phyloP scores from a whole-genome alignment of 2,113 vertebrate species.

The Mormyrus lacerda region DNA sequence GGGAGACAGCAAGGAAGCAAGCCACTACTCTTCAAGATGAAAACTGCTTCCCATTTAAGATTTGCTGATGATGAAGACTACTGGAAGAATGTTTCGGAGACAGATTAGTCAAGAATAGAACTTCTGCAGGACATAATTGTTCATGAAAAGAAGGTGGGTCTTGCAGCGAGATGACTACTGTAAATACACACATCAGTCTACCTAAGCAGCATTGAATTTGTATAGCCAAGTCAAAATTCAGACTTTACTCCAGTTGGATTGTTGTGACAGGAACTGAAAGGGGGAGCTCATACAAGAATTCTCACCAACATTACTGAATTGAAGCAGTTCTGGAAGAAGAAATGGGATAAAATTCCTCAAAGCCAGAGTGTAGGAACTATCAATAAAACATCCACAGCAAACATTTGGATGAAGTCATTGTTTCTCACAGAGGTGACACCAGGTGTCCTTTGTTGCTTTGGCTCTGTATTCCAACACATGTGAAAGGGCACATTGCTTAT shows the following conservation, averaged over 20 bases:
- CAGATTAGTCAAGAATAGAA: neutral
- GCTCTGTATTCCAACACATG: neutral
- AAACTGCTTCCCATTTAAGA: neutral
- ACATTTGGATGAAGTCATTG: neutral
- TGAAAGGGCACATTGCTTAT: neutral
- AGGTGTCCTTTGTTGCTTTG: neutral
- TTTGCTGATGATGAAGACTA: neutral
- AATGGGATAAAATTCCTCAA: neutral
- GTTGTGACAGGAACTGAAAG: neutral
- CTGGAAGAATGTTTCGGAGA: neutral
- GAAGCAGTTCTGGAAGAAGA: neutral
- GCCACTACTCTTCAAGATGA: neutral
- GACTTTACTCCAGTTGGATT: neutral
- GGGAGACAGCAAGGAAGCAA: neutral
- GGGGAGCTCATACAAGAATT: neutral
- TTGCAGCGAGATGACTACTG: neutral
- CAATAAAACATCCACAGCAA: neutral
- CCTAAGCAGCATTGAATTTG: neutral
- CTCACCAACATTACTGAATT: neutral
- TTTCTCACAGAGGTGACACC: neutral
- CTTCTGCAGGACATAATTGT: neutral
- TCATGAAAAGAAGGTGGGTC: neutral
- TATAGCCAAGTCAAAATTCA: neutral
- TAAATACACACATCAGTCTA: neutral
- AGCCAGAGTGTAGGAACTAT: neutral